phyloP scores from a whole-genome alignment of 2,113 vertebrate species.

The Nestor notabilis region DNA sequence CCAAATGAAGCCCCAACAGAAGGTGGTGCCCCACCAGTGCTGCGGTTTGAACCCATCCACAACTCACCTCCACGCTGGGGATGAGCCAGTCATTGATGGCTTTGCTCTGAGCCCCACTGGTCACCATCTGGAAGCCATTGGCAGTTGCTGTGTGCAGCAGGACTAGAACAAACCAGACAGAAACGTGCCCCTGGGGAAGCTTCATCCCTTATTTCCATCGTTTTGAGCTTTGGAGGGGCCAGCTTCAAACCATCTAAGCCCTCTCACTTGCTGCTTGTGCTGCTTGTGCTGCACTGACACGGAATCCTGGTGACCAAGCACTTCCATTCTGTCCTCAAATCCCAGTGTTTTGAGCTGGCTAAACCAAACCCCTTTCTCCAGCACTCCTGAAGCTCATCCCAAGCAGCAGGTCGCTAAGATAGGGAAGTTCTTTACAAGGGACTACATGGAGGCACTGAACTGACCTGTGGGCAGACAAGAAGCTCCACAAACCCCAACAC shows the following conservation, averaged over 20 bases:
- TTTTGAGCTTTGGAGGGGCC: background rate
- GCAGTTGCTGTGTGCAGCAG: conserved; percentile 94
- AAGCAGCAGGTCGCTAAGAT: background rate
- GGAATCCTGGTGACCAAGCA: background rate
- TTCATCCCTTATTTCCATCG: background rate
- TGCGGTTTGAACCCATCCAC: background rate
- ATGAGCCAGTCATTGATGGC: conserved; percentile 96
- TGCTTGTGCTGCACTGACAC: background rate
- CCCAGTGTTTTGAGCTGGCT: background rate
- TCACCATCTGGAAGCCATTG: conserved; percentile 99
- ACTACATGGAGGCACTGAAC: background rate
- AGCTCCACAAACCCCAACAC: background rate
- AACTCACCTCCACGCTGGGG: conserved; percentile 95
- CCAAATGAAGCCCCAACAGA: background rate
- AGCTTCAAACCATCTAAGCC: background rate
- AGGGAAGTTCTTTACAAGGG: background rate
- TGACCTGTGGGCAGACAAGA: background rate
- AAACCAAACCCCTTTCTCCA: background rate
- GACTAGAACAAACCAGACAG: conserved; percentile 71
- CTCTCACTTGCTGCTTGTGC: background rate
- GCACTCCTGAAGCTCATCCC: background rate
- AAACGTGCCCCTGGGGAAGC: background rate
- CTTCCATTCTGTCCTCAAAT: background rate
- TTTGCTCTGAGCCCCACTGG: conserved; percentile 96
- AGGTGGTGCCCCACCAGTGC: background rate